Conservation (phyloP, 2,113 vertebrate genomes). For the Mormoops blainvillei region DNA sequence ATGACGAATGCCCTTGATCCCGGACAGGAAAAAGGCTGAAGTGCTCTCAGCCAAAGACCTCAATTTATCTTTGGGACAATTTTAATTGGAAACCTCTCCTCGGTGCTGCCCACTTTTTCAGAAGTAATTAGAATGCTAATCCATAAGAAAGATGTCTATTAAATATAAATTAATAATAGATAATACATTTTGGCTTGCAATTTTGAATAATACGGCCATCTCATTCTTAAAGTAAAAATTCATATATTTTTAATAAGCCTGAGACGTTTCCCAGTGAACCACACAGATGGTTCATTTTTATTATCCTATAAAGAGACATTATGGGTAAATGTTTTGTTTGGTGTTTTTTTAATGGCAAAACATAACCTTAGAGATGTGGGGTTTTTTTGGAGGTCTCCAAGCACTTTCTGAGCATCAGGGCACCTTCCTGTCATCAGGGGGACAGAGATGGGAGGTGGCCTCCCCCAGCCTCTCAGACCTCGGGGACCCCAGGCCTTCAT, state of each 20-base stretch:
- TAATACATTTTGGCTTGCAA: conserved; percentile 50
- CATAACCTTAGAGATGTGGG: neutral
- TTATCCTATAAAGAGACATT: conserved; percentile 33
- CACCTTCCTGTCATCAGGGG: neutral
- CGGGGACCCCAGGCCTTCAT: neutral
- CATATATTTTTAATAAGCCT: conserved; percentile 68
- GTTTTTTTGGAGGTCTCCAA: neutral
- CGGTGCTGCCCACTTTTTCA: conserved; percentile 40
- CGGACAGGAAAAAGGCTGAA: neutral
- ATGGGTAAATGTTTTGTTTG: neutral
- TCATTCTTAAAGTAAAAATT: conserved; percentile 59
- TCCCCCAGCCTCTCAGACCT: neutral
- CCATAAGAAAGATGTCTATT: conserved; percentile 62
- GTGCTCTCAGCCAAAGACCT: neutral
- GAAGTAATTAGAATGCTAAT: conserved; percentile 66
- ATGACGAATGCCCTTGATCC: neutral
- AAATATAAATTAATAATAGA: conserved; percentile 71
- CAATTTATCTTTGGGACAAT: conserved; percentile 50
- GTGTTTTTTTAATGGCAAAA: neutral
- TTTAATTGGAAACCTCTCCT: conserved; percentile 52
- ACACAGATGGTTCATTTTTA: conserved; percentile 55
- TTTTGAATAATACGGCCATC: conserved; percentile 56
- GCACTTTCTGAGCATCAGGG: neutral
- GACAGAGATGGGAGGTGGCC: neutral
- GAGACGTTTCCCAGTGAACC: conserved; percentile 41